These are phyloP conservation scores for Pipa parva DNA, from an alignment of 2,113 vertebrate species.

Conservation along the genomic window DNA sequence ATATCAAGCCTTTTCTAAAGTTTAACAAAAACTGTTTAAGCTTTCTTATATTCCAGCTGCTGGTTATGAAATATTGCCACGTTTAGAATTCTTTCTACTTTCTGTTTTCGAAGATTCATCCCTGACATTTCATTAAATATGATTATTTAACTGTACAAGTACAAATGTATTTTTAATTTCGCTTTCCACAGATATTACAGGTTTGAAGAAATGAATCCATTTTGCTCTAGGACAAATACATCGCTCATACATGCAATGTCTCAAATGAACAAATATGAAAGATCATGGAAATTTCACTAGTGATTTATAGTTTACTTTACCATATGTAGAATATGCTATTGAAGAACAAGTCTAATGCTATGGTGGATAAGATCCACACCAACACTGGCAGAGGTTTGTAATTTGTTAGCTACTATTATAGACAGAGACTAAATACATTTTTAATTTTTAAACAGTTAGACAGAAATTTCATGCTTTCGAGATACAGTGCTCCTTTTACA, in stretches of 20 bases:
- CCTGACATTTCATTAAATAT: slow-evolving; percentile 85
- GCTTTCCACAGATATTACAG: slow-evolving; percentile 78
- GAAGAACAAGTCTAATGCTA: too few species aligned
- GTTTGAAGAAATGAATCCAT: slow-evolving; percentile 75
- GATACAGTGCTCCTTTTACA: too few species aligned
- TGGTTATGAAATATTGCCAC: slow-evolving; percentile 67
- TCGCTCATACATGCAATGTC: slow-evolving; percentile 67
- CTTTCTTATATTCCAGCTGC: slow-evolving; percentile 49
- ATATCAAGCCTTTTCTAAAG: slow-evolving; percentile 11
- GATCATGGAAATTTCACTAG: slow-evolving; percentile 76
- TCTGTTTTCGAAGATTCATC: slow-evolving; percentile 80
- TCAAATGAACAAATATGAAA: slow-evolving; percentile 78
- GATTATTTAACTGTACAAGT: slow-evolving; percentile 85
- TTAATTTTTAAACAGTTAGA: too few species aligned
- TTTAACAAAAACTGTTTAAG: slow-evolving; percentile 29
- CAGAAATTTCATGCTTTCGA: too few species aligned
- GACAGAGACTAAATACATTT: too few species aligned
- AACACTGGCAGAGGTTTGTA: too few species aligned
- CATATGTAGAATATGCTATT: slow-evolving; percentile 57
- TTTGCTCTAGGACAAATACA: slow-evolving; percentile 80
- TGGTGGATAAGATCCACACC: too few species aligned
- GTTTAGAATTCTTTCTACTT: slow-evolving; percentile 76
- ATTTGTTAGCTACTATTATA: too few species aligned
- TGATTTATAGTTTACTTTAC: slow-evolving; percentile 76
- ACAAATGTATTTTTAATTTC: slow-evolving; percentile 86